Evolutionary conservation across 2,888 invertebrate species (phyloP).

Genomic region (Suillia variegata): DNA sequence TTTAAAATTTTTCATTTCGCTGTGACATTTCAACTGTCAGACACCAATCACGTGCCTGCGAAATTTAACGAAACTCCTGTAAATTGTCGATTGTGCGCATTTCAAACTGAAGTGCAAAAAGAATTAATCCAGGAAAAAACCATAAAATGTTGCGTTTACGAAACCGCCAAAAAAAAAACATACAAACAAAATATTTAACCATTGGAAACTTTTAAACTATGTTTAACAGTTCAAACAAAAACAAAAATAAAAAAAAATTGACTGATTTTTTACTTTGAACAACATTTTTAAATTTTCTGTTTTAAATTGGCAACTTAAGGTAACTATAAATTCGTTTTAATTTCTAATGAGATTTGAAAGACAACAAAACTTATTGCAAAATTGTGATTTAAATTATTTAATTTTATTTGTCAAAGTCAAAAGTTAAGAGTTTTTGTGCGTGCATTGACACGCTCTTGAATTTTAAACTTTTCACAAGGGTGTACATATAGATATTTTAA

Average conservation of each 20-base stretch:
- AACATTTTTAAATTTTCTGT: no score
- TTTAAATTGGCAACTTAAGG: no score
- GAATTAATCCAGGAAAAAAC: background rate
- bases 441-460: background rate
- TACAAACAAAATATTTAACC: background rate
- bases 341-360: no score
- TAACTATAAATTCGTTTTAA: no score
- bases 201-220: no score
- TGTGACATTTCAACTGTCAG: conserved; percentile 12
- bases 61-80: conserved; percentile 19
- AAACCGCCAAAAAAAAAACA: background rate
- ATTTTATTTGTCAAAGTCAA: no score
- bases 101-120: conserved; percentile 26
- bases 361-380: no score
- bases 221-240: no score
- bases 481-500: background rate
- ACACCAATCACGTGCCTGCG: conserved; percentile 5
- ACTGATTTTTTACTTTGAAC: no score
- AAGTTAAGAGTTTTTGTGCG: no score
- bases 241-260: no score
- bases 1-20: conserved; percentile 15
- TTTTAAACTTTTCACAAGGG: background rate
- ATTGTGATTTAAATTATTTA: no score
- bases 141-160: background rate
- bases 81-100: conserved; percentile 34